Base-by-base conservation (phyloP, 2,888 invertebrate species). In the Drosophila mercatorum region DNA sequence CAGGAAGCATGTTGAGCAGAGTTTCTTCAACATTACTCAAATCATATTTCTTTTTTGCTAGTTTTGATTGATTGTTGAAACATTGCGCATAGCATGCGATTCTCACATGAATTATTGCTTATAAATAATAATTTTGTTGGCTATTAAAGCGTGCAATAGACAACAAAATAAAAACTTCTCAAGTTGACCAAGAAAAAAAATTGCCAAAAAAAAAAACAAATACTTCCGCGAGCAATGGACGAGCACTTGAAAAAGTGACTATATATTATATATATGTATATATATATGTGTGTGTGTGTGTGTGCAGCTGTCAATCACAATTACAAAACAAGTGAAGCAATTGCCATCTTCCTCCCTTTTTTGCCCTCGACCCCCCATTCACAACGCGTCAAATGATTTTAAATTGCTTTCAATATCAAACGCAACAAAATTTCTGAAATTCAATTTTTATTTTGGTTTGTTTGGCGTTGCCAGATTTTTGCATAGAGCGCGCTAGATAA, bases 181-280 rank as follows among this genome's bases (percentile, higher is more conserved):
- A 65, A 70, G 46, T 66, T 49, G 76, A 52, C 61, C 66, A 70
- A 55, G 58, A 71, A 34, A 44, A 44, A 58, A 38, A 36, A 53
- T 47, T 44, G 53, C 14, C 44, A 58, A 41, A 65, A 68, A 44
- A 46, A 28, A 55, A 75, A 76, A 28, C 51, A 75, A 76, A 62
- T 36, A 61, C 77, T 77, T 77, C 78, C 77, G 77, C 75, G 63
- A 77, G 64, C 78, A 36, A 56, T 71, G 74, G 53, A 78, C 70
- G 78, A 63, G 67, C 59, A 74, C 70, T 78, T 74, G 74, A 77
- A 63, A 68, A 63, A 49, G 56, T 52, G 43, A 58, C 53, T 58
- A 22, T 17, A 34, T 34, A 46, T 51, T n/a, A 17, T 17, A 51
- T 34, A 17, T 51, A 38, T 36, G 4, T 36, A 14, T 12, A 22